Conservation (phyloP, 2,888 invertebrate genomes). For the Ormyrus thymus region DNA sequence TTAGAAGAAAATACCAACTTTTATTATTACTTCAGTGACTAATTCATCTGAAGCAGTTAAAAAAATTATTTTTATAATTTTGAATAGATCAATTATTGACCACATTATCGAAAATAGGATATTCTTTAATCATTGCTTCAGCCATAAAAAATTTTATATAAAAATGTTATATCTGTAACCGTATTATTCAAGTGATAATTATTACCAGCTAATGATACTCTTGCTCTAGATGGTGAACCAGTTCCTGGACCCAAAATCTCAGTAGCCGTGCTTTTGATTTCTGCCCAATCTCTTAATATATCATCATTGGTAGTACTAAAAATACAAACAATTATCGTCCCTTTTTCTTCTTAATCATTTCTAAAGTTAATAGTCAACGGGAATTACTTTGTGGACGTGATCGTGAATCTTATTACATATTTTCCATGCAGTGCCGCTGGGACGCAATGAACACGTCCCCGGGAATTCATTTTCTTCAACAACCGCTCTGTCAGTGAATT, state of each 20-base stretch:
- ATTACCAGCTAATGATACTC: conserved; percentile 86
- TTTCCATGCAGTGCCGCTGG: conserved; percentile 93
- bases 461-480: conserved; percentile 89
- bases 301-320: conserved; percentile 84
- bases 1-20: no score
- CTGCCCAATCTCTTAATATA: conserved; percentile 90
- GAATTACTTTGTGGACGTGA: conserved; percentile 86
- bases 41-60: no score
- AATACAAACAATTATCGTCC: conserved; percentile 1
- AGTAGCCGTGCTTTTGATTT: conserved; percentile 84
- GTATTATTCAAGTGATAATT: no score
- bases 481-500: conserved; percentile 91
- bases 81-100: no score
- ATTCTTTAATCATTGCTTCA: no score
- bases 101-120: no score
- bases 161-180: no score
- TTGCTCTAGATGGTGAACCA: conserved; percentile 77
- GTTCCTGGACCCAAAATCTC: conserved; percentile 80
- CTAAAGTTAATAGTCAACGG: background rate
- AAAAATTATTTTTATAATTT: no score
- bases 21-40: no score
- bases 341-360: background rate
- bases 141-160: no score
- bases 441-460: conserved; percentile 94
- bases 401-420: conserved; percentile 94